Percentiles rank a stretch among this genome's conserved stretches.
phyloP scores from a whole-genome alignment of 2,113 vertebrate genomes.

The Tragelaphus scriptus region DNA sequence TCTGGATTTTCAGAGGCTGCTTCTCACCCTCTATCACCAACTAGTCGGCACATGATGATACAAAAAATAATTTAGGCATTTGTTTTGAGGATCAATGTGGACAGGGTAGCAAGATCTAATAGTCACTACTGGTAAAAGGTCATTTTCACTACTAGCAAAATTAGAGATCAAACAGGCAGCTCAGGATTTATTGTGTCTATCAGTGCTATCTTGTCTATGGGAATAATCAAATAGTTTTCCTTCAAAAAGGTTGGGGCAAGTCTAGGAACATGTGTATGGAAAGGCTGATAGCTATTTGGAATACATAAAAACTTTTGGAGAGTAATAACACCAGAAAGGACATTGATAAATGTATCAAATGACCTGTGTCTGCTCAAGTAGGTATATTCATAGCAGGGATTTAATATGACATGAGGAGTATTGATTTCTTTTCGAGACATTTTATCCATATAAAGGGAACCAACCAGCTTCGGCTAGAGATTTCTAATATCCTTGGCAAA shows the following conservation, averaged over 20 bases:
- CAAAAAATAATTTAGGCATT: not conserved
- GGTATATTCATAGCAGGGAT: not conserved
- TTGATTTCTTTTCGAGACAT: not conserved
- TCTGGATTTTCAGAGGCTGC: not conserved
- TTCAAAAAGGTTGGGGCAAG: not conserved
- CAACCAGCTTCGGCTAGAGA: not conserved
- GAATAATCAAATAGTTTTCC: conserved; percentile 26
- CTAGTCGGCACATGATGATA: not conserved
- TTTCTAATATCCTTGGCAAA: not conserved
- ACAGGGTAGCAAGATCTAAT: not conserved
- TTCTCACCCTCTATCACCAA: not conserved
- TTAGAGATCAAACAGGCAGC: conserved; percentile 32
- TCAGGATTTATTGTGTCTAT: conserved; percentile 38
- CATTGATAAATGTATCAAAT: not conserved
- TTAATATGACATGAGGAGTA: not conserved
- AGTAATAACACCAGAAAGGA: not conserved
- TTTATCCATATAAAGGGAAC: conserved; percentile 2
- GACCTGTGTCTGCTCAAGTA: not conserved
- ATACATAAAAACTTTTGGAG: not conserved
- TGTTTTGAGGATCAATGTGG: not conserved
- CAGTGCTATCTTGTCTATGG: not conserved
- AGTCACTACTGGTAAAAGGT: not conserved
- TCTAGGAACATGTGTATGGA: conserved; percentile 11
- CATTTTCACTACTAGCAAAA: conserved; percentile 20
- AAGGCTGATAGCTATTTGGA: not conserved